These are phyloP conservation scores for Sylvietta virens DNA, from an alignment of 2,113 vertebrate genomes.

Conservation along the genomic window DNA sequence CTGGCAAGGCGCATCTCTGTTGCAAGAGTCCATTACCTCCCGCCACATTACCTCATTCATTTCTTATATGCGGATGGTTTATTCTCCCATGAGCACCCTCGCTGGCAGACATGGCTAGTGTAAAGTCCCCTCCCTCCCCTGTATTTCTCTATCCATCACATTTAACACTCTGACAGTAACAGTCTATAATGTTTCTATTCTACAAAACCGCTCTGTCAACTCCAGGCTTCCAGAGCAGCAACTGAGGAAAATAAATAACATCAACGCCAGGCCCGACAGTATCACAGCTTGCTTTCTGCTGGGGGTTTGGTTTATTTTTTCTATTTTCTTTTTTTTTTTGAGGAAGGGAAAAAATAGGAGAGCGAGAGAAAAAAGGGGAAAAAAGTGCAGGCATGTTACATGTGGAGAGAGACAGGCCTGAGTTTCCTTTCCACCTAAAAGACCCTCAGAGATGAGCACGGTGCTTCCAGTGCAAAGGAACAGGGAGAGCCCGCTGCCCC, in stretches of 20 bases:
- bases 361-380: not conserved
- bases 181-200: constrained; percentile 99
- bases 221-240: constrained; percentile 91
- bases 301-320: constrained; percentile 6
- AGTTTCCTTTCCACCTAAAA: not conserved
- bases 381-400: not conserved
- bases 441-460: not conserved
- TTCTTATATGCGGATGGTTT: constrained; percentile 92
- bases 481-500: not conserved
- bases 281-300: constrained; percentile 70
- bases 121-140: constrained; percentile 85
- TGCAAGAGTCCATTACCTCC: constrained; percentile 94
- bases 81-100: constrained; percentile 86
- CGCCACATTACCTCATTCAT: constrained; percentile 93
- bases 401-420: not conserved
- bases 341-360: not conserved
- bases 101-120: constrained; percentile 84
- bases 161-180: constrained; percentile 99
- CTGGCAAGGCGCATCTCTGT: constrained; percentile 80
- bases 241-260: constrained; percentile 99
- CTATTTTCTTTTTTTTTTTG: not conserved
- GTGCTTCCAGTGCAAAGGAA: not conserved
- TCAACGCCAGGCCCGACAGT: constrained; percentile 81
- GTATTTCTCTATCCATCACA: constrained; percentile 96
- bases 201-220: constrained; percentile 99